Evolutionary conservation across 2,888 invertebrate species (phyloP).

Genomic region (Pyralis farinalis): DNA sequence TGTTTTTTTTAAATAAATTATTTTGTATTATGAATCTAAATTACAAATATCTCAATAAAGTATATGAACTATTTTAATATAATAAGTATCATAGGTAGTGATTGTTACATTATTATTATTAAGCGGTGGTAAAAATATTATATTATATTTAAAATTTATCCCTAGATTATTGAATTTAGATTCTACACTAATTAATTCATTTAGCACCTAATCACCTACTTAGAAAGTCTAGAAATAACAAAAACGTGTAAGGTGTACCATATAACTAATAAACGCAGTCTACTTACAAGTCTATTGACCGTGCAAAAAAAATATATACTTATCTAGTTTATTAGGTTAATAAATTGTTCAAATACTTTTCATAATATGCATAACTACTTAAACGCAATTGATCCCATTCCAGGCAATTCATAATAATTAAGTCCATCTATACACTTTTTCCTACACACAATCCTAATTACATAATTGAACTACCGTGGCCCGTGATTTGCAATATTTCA

Average conservation of each 20-base stretch:
- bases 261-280: constrained; percentile 1
- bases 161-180: too few relatives aligned
- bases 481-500: constrained; percentile 23
- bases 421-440: constrained; percentile 29
- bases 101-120: too few relatives aligned
- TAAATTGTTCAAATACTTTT: constrained; percentile 1
- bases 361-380: constrained; percentile 40
- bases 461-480: constrained; percentile 33
- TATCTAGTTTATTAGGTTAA: too few relatives aligned
- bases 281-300: constrained; percentile 1
- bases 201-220: constrained; percentile 1
- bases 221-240: constrained; percentile 9
- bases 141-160: too few relatives aligned
- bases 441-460: constrained; percentile 25
- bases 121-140: too few relatives aligned
- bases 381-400: constrained; percentile 77
- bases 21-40: too few relatives aligned
- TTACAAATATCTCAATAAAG: too few relatives aligned
- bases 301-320: constrained; percentile 3
- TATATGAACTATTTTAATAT: too few relatives aligned
- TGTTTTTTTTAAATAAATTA: too few relatives aligned
- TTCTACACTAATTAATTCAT: not conserved
- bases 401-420: constrained; percentile 66
- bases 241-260: constrained; percentile 12
- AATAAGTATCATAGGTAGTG: too few relatives aligned